Percentiles rank a stretch among this genome's conserved stretches.
These are phyloP conservation scores for Griposia aprilina DNA, from an alignment of 2,888 invertebrate species.

Conservation along the genomic window DNA sequence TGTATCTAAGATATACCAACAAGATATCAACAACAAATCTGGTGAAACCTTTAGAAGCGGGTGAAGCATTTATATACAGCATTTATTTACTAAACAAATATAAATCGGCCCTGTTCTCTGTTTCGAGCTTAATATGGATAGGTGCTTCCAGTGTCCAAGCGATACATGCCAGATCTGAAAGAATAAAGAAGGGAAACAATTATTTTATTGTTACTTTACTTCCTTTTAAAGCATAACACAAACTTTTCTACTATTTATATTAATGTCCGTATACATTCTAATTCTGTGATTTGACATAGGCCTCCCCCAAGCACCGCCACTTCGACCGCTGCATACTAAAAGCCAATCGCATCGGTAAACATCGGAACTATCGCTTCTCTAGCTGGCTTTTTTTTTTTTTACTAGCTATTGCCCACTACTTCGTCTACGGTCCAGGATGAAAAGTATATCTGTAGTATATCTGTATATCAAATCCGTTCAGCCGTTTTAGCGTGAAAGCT, in stretches of 20 bases:
- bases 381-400: not conserved
- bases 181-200: constrained; percentile 14
- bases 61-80: not conserved
- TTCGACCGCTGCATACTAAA: not conserved
- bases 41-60: no score
- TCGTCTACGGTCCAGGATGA: no score
- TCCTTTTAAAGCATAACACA: no score
- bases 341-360: not conserved
- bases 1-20: not conserved
- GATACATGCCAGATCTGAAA: constrained; percentile 75
- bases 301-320: not conserved
- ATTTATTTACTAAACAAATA: constrained; percentile 8
- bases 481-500: no score
- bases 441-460: no score
- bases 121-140: constrained; percentile 35
- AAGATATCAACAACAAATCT: not conserved
- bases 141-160: constrained; percentile 69
- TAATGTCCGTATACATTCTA: not conserved
- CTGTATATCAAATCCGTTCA: no score
- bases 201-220: not conserved
- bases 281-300: not conserved
- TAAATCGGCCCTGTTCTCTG: not conserved
- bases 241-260: no score
- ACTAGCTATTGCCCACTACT: no score
- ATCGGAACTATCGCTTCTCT: not conserved